Base-by-base conservation (phyloP, 2,113 vertebrate genomes). In the Lipophrys pholis region DNA sequence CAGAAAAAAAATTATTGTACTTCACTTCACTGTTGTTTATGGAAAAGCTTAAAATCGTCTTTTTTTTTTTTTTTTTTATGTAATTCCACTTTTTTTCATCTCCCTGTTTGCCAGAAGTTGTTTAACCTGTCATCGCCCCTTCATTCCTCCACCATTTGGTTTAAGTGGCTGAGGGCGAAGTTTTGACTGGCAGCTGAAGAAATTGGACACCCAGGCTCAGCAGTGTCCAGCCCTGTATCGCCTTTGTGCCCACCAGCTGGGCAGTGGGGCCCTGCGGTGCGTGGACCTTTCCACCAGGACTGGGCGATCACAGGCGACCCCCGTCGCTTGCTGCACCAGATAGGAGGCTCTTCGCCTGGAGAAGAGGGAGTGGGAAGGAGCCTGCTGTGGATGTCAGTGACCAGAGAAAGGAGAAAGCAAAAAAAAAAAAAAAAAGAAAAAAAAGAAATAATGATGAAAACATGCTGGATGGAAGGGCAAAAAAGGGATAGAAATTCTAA, bases 141-240 rank as follows among this genome's bases (percentile, higher is more conserved):
- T 84, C 58, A 80, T 80, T 60, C 75, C 83, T 61, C 60, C 54
- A 83, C 74, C 64, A 69, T 91, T 90, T 77, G 78, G 80, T 86
- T 81, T 69, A 75, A 73, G 65, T 90, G 83, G 89, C 90, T 91
- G 70, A 83, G 73, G 88, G 89, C 73, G 54, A 82, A 72, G 79
- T 83, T 88, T 89, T 92, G 92, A 94, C 83, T 90, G 93, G 89
- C 93, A 90, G 89, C 80, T 77, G 39, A 69, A 83, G 91, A 88
- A 93, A 93, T 83, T 53, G 54, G 85, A 93, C 87, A 94, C 93
- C 88, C 86, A 1, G 57, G 79, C 79, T 81, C 87, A 87, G 86
- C 81, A 73, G 91, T 83, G 87, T 85, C 72, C 76, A 55, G 76
- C 79, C 68, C 76, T 89, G 87, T 78, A 90, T 88, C 64, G 68